Evolutionary conservation across 2,888 invertebrate species (phyloP), one percentile per base, ranked within the genome.

Genomic region (Melinaea marsaeus): DNA sequence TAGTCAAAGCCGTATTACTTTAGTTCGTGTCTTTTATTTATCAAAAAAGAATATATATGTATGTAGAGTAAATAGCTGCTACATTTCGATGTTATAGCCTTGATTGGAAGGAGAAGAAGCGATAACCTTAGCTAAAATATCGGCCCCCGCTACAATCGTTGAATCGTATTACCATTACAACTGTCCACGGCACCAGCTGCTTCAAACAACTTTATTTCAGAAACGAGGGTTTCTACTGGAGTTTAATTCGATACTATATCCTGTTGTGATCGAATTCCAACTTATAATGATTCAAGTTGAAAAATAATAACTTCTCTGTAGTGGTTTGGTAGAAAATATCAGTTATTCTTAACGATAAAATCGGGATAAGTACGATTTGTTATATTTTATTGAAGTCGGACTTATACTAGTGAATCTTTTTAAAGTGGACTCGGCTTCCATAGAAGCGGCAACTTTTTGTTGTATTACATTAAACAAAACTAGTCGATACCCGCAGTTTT

Each of bases 111-210:
- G 46, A 46, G 51, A 60, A 54, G 47, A 54, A 60, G 63, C 64
- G 58, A 46, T 66, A 68, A 60, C 69, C 70, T 67, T 71, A 79
- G 51, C 60, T 60, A 51, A 60, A 67, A 69, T 67, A 82, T 79
- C 79, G 80, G 78, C 76, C 72, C 73, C 75, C 73, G 81, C 86
- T 77, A 86, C 88, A 88, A 88, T 85, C 87, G 86, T 88, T 84
- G 87, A 88, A 88, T 88, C 80, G 86, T 86, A 88, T 88, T 88
- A 88, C 86, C 88, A 84, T 88, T 87, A 88, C 87, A 83, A 88
- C 83, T 86, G 88, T 85, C 87, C 87, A 80, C 83, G 83, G 74
- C 81, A 82, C 79, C 89, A 87, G 86, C 83, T 88, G 88, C 76
- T 81, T 79, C 80, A 75, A 88, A 88, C 86, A 88, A 88, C 88